Percentiles rank a stretch among this genome's conserved stretches.
Evolutionary conservation across 2,888 invertebrate species (phyloP).

Genomic region (Rotaria macrura): DNA sequence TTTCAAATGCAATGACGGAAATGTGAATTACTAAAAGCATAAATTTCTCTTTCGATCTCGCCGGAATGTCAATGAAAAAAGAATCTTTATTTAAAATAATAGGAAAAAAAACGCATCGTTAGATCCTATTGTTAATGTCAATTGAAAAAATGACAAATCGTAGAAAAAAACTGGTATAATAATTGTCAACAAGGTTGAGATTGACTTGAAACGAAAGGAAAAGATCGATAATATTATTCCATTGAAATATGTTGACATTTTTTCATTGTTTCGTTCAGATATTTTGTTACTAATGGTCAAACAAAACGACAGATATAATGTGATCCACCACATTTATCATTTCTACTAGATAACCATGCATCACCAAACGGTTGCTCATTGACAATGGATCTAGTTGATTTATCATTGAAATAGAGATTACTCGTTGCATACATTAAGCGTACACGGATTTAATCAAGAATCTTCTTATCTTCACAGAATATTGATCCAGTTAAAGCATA

Average conservation of each 20-base stretch:
- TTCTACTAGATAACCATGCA: constrained; percentile 71
- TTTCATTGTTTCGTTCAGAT: constrained; percentile 71
- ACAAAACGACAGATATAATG: constrained; percentile 83
- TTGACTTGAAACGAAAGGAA: too few species aligned
- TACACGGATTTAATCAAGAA: constrained; percentile 66
- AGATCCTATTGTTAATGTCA: too few species aligned
- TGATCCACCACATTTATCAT: constrained; percentile 97
- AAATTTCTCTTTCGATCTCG: too few species aligned
- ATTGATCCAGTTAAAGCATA: constrained; percentile 91
- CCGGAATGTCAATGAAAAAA: too few species aligned
- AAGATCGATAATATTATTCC: too few species aligned
- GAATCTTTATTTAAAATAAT: too few species aligned
- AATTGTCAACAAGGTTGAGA: too few species aligned
- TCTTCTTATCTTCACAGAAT: constrained; percentile 71
- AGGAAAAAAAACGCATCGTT: too few species aligned
- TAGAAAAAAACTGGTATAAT: too few species aligned
- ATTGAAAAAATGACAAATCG: too few species aligned
- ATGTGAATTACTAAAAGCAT: too few species aligned
- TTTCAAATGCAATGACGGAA: too few species aligned
- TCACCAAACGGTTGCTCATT: constrained; percentile 99
- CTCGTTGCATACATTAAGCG: constrained; percentile 80
- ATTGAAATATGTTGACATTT: constrained; percentile 78
- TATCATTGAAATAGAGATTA: constrained; percentile 96
- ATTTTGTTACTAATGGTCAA: constrained; percentile 83
- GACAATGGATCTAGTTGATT: constrained; percentile 94